phyloP scores from a whole-genome alignment of 64 coral and sea anemone species.

The Pocillopora damicornis region DNA sequence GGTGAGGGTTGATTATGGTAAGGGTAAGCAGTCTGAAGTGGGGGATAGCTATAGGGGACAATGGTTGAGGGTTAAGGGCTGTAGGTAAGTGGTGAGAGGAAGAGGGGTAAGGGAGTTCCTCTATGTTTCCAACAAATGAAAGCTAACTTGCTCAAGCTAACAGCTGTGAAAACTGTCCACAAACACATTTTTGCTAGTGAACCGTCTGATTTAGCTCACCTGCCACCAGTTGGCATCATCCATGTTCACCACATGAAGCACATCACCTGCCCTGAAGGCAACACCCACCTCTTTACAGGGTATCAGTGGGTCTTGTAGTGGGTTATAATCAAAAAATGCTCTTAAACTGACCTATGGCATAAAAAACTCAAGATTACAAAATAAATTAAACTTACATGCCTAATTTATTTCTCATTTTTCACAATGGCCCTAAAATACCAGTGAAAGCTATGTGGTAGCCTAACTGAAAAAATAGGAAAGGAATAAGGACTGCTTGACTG shows the following conservation, averaged over 20 bases:
- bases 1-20: too few species aligned
- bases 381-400: too few species aligned
- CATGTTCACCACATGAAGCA: constrained; percentile 67
- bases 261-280: constrained; percentile 60
- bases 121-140: neutral
- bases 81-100: too few species aligned
- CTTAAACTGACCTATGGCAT: constrained; percentile 56
- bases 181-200: neutral
- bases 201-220: constrained; percentile 11
- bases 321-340: constrained; percentile 82
- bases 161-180: neutral
- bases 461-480: too few species aligned
- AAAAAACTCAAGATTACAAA: neutral
- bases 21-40: too few species aligned
- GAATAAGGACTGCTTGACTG: too few species aligned
- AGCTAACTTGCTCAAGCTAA: neutral
- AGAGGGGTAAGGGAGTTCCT: too few species aligned
- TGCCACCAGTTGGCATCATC: constrained; percentile 94
- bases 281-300: constrained; percentile 79
- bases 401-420: too few species aligned
- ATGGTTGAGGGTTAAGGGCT: too few species aligned
- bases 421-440: too few species aligned
- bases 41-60: too few species aligned
- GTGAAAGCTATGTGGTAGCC: too few species aligned
- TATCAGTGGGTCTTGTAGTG: constrained; percentile 69